Base-by-base conservation (phyloP, 2,113 vertebrate species). In the Empidonax alnorum region DNA sequence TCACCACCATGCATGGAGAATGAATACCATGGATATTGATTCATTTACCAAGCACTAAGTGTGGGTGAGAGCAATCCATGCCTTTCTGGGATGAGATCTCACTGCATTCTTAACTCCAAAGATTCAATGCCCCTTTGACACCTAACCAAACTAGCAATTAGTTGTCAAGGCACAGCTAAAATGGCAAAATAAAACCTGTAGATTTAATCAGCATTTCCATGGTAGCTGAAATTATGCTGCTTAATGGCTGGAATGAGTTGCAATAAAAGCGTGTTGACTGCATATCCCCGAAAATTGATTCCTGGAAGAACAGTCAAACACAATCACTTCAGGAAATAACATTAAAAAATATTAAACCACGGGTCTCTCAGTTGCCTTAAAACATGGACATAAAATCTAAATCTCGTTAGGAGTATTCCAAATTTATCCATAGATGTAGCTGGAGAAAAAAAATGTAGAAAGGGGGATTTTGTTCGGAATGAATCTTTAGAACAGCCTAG, bases 121-220 rank as follows among this genome's bases (percentile, higher is more conserved):
- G 67, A 69, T 58, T 90, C 82, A 71, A 12, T 90, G 55, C 20
- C 68, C 85, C 47, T 90, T 87, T 87, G 79, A 55, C 0, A 9
- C 39, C 31, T 66, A 84, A 93, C 76, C 86, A 93, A 96, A 95
- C 42, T 82, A 87, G 86, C 89, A 95, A 94, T 96, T 96, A 94
- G 87, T 95, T 92, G 78, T 94, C 74, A 49, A 93, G 84, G 21
- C 8, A 1, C 42, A 28, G 37, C n/a, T 90, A 42, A 82, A 85
- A 85, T 33, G 66, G 74, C 31, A 89, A 93, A 94, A 93, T 76
- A 73, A 96, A 88, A 72, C 47, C 41, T 63, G 37, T 33, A 63
- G 37, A 74, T 92, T 92, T 73, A 78, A 93, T 96, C 90, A 93
- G 55, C 72, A 89, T 95, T 95, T 90, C 88, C 81, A 75, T 37